phyloP scores from a whole-genome alignment of 2,797 vertebrate genomes.

The Betta splendens region DNA sequence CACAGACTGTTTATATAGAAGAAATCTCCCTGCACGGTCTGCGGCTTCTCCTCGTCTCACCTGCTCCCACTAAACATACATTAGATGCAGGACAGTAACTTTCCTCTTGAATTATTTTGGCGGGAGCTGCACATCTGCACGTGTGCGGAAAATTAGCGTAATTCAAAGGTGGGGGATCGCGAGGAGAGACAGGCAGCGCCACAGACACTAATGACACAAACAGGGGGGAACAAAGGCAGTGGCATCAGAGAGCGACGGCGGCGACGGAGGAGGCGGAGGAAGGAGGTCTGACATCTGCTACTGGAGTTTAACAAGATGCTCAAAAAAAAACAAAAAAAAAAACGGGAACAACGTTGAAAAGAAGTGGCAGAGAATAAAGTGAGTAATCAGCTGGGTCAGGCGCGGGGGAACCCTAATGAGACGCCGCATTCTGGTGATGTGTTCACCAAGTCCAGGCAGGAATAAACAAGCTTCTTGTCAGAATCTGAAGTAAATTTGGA shows the following conservation, averaged over 20 bases:
- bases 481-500: constrained; percentile 29
- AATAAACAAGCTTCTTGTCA: constrained; percentile 27
- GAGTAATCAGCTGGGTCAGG: constrained; percentile 58
- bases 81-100: not conserved
- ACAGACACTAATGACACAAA: constrained; percentile 60
- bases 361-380: constrained; percentile 44
- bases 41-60: constrained; percentile 31
- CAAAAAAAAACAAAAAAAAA: constrained; percentile 53
- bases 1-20: not conserved
- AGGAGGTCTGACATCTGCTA: constrained; percentile 57
- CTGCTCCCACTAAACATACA: constrained; percentile 13
- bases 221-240: constrained; percentile 48
- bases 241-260: constrained; percentile 50
- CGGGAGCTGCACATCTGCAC: not conserved
- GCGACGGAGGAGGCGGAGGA: constrained; percentile 33
- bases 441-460: constrained; percentile 10
- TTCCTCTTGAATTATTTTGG: not conserved
- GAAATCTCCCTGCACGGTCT: not conserved
- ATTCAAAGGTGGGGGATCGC: constrained; percentile 23
- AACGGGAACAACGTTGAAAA: constrained; percentile 38
- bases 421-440: constrained; percentile 15
- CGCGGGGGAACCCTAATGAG: constrained; percentile 39
- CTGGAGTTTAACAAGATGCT: constrained; percentile 65
- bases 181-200: constrained; percentile 28
- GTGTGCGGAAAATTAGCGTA: constrained; percentile 16